Evolutionary conservation across 2,113 vertebrate genomes (phyloP), one percentile per base, ranked within the genome.

Genomic region (Pachyramphus minor): DNA sequence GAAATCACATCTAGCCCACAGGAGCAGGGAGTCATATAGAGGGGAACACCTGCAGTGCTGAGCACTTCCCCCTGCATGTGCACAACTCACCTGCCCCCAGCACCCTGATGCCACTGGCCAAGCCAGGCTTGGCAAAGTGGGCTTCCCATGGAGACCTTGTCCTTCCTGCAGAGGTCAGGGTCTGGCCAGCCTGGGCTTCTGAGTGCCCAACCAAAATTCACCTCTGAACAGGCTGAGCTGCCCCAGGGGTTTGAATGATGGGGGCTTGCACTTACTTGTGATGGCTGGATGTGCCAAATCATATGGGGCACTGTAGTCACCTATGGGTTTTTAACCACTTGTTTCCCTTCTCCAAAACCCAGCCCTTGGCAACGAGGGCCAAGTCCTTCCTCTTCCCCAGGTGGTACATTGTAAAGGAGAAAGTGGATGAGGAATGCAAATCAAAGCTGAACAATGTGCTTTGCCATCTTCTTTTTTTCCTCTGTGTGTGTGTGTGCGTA

Each of bases 161-260:
- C 19, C 30, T 24, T 37, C 27, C 37, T 44, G 11, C 1, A 0
- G 27, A 5, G 37, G 4, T 68, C 63, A 31, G 35, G 37, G 21
- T 42, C 33, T 68, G 62, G 10, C 14, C 47, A 23, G 7, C 20
- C 30, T 6, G 3, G 6, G 23, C 53, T 72, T n/a, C 52, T 79
- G 31, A 3, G 37, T 12, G 28, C 25, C 37, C n/a, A 14, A 23
- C 28, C 56, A 25, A 41, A 53, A 17, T 37, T 55, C 14, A 23
- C 14, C 67, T 82, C 1, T 4, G 44, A 50, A 69, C 74, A 68
- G 50, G 31, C 67, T 72, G 77, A 73, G 44, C 53, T 84, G 39
- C 19, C 22, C 27, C 45, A 11, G 33, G 31, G 6, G 1, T 7
- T 28, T 7, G 0, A 1, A 0, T 3, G 45, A 3, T 8, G 21